Base-by-base conservation (phyloP, 2,888 invertebrate genomes). In the Drosophila eohydei region DNA sequence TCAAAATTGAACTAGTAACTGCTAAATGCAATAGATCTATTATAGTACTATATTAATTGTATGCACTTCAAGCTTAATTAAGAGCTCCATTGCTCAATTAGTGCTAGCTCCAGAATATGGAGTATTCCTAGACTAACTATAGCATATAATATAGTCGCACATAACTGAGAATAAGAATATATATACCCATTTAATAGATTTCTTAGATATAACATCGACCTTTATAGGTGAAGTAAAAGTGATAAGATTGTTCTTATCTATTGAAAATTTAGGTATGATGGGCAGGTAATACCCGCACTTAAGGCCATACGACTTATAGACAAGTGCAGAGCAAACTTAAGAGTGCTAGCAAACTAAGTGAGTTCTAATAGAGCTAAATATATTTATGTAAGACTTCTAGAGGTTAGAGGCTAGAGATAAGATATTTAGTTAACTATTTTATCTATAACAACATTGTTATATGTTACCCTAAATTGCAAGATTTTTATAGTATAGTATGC, bases 191-290 rank as follows among this genome's bases (percentile, higher is more conserved):
- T 34, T 32, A 12, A 50, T 50, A 50, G 16, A 32, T 16, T 50
- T 16, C 0, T 16, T 50, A 50, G 30, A 50, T 16, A 32, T 50
- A 32, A 21, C 4, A 21, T 7, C 34, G 21, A 21, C 34, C 32
- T 51, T 51, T 34, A 34, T 34, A 34, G 21, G 30, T 11, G 51
- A 51, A 51, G 50, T 32, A 34, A 32, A 14, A 26, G 2, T 36
- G 34, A 51, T 51, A 12, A 51, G 51, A 51, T 8, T 36, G 36
- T 26, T 12, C 51, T 36, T 51, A 36, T 51, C 51, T 26, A 12
- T 36, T 36, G 3, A 21, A 26, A 36, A 26, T 36, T 14, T 36
- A 21, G 36, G 51, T 9, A 36, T 51, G 12, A 36, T 16, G 36
- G 8, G 14, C 12, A 12, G 36, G 34, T 36, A 34, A 51, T 5